Evolutionary conservation across 2,797 vertebrate species (phyloP), one percentile per base, ranked within the genome.

Genomic region (Toxotes lorentzi): DNA sequence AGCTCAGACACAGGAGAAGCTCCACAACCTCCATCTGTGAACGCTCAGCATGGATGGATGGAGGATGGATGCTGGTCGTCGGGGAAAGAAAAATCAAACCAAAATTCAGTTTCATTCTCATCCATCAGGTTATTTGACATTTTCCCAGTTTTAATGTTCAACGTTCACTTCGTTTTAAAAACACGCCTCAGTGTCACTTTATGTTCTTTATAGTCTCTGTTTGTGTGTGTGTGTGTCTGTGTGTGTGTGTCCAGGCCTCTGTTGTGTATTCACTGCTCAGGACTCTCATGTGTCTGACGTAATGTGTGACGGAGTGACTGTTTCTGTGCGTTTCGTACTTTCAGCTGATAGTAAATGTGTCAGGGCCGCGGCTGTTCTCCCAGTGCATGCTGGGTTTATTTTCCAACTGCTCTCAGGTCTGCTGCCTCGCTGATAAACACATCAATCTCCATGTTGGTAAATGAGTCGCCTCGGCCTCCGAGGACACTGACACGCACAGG

Each of bases 391-490:
- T 70, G 78, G 61, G 74, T 60, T 67, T 70, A 51, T 65, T 73
- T 70, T 60, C 74, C 70, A 59, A 60, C 61, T 63, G 57, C 9
- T 5, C 67, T 66, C 47, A 51, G 76, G 76, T 85, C 80, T 70
- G 72, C 69, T 8, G 50, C 50, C 64, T 48, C 35, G 10, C 61
- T 54, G 84, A 82, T 82, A 86, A 82, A 76, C 56, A 73, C 80
- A 79, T 86, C 67, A 61, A 24, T 76, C 81, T 75, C 48, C 23
- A 7, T 32, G 56, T 41, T 32, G 35, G 40, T 69, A 54, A 70
- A 74, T 35, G 78, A 72, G 58, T 72, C 47, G 45, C 62, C 58
- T 21, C 34, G 21, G 59, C 47, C 73, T 64, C 40, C 8, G 47
- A 74, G 69, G 47, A 74, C 57, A 1, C 50, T 0, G 2, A 54